Percentiles rank a stretch among this genome's conserved stretches.
phyloP scores from a whole-genome alignment of 2,113 vertebrate genomes.

The Otolemur garnettii region DNA sequence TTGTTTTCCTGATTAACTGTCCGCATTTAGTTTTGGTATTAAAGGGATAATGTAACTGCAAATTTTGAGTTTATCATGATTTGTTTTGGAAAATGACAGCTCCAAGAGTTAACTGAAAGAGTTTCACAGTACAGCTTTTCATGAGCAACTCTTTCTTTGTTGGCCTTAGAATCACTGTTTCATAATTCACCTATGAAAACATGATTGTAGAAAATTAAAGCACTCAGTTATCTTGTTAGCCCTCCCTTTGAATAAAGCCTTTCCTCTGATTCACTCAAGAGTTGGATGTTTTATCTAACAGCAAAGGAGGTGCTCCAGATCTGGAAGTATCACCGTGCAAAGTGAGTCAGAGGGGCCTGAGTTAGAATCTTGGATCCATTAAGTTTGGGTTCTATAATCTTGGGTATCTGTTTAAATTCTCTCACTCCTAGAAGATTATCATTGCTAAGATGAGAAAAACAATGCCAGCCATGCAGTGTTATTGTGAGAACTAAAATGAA shows the following conservation, averaged over 20 bases:
- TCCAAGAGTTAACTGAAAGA: not conserved
- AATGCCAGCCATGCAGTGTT: not conserved
- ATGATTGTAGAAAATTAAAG: constrained; percentile 4
- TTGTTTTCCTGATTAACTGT: not conserved
- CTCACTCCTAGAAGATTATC: not conserved
- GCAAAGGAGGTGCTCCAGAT: not conserved
- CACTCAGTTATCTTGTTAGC: constrained; percentile 10
- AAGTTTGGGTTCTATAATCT: not conserved
- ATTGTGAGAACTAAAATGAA: not conserved
- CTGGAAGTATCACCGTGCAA: not conserved
- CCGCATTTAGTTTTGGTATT: constrained; percentile 47
- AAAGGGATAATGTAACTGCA: not conserved
- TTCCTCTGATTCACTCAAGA: constrained; percentile 9
- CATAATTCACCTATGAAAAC: constrained; percentile 41
- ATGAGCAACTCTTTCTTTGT: not conserved
- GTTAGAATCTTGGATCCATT: not conserved
- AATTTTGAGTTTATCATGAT: constrained; percentile 36
- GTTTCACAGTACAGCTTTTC: not conserved
- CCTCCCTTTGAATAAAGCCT: not conserved
- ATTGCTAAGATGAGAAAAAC: constrained; percentile 50
- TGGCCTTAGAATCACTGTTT: not conserved
- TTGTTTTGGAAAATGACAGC: constrained; percentile 15
- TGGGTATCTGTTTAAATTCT: constrained; percentile 20
- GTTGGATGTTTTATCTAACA: not conserved
- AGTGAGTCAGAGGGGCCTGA: not conserved